A percentile compares a stretch with the other conserved stretches of the same genome.
phyloP scores from a whole-genome alignment of 2,113 vertebrate species.

The Ardeotis arabs region DNA sequence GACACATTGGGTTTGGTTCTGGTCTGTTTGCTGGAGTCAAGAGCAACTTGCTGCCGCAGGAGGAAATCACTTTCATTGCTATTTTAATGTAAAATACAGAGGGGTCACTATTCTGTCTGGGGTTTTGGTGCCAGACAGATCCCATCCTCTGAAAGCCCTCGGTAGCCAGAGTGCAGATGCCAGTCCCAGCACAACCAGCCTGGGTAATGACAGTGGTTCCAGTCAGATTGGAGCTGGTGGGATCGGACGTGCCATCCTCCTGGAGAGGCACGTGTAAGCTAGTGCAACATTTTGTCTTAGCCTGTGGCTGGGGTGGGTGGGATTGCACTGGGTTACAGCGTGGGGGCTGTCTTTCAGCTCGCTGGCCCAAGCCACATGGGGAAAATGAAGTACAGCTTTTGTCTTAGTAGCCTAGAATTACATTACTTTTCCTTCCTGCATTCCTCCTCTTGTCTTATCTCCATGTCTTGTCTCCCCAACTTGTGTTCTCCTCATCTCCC shows the following conservation, averaged over 20 bases:
- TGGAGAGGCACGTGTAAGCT: not conserved
- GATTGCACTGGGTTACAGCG: rapidly evolving
- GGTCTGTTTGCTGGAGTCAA: not conserved
- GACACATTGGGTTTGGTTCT: not conserved
- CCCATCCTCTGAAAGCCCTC: not conserved
- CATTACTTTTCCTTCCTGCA: not conserved
- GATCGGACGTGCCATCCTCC: not conserved
- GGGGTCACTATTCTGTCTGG: not conserved
- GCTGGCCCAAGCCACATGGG: not conserved
- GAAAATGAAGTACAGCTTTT: not conserved
- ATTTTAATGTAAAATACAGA: not conserved
- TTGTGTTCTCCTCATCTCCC: not conserved
- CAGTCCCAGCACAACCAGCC: not conserved
- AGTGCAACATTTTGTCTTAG: rapidly evolving
- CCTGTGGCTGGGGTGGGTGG: not conserved
- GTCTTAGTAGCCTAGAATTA: rapidly evolving
- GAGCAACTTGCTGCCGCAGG: not conserved
- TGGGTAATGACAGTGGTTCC: not conserved
- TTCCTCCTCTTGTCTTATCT: not conserved
- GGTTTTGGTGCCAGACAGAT: not conserved
- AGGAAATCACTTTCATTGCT: not conserved
- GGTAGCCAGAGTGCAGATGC: not conserved
- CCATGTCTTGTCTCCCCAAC: not conserved
- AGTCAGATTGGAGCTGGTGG: not conserved
- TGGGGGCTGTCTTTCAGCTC: not conserved